Percentiles rank a stretch among this genome's conserved stretches.
These are phyloP conservation scores for Salvelinus alpinus DNA, from an alignment of 2,113 vertebrate genomes.

Conservation along the genomic window DNA sequence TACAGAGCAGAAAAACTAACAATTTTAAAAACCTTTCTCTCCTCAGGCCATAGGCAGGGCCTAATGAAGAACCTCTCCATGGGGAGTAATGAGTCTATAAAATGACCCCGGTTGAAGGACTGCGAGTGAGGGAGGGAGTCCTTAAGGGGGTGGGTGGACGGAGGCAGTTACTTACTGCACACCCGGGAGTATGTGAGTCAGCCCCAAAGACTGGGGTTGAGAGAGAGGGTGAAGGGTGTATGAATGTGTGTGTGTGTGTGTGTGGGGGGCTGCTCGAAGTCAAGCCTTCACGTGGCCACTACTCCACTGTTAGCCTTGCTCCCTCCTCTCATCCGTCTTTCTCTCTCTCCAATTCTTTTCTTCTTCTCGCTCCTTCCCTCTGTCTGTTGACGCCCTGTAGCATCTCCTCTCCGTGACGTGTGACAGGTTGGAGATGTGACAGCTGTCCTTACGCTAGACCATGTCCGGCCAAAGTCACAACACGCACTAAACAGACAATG, in stretches of 20 bases:
- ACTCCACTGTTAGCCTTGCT: constrained; percentile 12
- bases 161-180: constrained; percentile 61
- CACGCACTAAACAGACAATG: constrained; percentile 36
- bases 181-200: constrained; percentile 59
- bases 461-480: constrained; percentile 70
- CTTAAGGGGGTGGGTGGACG: constrained; percentile 49
- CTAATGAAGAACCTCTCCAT: constrained; percentile 61
- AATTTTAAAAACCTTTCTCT: constrained; percentile 58
- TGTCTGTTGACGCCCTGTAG: constrained; percentile 60
- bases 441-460: constrained; percentile 74
- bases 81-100: constrained; percentile 56
- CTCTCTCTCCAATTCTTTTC: constrained; percentile 12
- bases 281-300: constrained; percentile 57
- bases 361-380: constrained; percentile 49
- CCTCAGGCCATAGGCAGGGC: constrained; percentile 58
- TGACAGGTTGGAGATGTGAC: constrained; percentile 75
- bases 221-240: constrained; percentile 33
- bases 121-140: constrained; percentile 32
- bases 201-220: constrained; percentile 53
- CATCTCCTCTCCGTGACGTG: constrained; percentile 60
- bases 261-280: constrained; percentile 55
- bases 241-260: neutral
- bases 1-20: constrained; percentile 48
- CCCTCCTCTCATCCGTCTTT: constrained; percentile 39
- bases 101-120: constrained; percentile 50